Percentiles rank a stretch among this genome's conserved stretches.
These are phyloP conservation scores for Falco peregrinus DNA, from an alignment of 2,797 vertebrate genomes.

Conservation along the genomic window DNA sequence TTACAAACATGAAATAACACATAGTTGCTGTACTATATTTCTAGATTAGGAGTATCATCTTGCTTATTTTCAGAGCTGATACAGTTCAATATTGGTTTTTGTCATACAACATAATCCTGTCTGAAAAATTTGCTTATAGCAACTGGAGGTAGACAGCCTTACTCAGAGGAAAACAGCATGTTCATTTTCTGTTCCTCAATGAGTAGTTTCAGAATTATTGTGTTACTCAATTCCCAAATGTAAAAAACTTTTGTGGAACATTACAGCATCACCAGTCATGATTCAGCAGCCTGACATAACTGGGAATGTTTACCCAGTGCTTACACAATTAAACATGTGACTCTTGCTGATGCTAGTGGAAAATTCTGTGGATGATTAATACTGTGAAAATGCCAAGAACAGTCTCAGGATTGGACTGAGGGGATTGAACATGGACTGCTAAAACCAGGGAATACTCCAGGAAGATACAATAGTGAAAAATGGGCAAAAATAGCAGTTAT, in stretches of 20 bases:
- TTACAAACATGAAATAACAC: neutral
- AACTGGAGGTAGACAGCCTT: neutral
- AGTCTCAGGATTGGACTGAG: neutral
- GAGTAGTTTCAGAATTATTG: neutral
- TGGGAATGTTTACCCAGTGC: neutral
- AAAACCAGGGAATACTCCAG: neutral
- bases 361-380: slow-evolving; percentile 6
- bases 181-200: neutral
- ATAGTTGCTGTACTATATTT: neutral
- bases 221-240: neutral
- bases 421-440: neutral
- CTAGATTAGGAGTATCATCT: neutral
- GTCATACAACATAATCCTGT: neutral
- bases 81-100: neutral
- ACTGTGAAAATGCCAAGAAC: neutral
- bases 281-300: neutral
- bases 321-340: neutral
- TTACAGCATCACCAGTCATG: neutral
- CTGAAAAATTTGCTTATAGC: neutral
- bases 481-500: neutral
- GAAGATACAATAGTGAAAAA: neutral
- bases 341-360: neutral
- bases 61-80: neutral
- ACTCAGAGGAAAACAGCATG: neutral
- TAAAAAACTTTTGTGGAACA: neutral